These are phyloP conservation scores for Acanthisitta chloris DNA, from an alignment of 2,113 vertebrate species.

Conservation along the genomic window DNA sequence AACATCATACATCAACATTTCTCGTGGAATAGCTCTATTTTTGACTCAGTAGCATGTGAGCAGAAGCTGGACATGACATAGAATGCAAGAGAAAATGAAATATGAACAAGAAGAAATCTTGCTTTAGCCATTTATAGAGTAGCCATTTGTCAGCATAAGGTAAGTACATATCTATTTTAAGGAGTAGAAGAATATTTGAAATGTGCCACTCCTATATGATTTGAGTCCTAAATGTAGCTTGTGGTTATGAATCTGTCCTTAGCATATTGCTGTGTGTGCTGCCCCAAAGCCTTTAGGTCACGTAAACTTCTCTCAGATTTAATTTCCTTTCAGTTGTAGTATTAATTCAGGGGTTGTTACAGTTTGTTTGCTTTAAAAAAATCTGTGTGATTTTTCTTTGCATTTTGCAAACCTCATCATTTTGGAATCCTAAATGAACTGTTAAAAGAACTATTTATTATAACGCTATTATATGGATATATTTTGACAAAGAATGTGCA, in stretches of 20 bases:
- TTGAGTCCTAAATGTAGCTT: constrained; percentile 24
- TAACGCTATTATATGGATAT: not conserved
- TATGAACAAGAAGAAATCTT: not conserved
- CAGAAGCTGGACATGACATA: constrained; percentile 32
- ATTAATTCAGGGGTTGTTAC: not conserved
- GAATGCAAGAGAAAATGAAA: not conserved
- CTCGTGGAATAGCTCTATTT: constrained; percentile 20
- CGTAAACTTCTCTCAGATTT: not conserved
- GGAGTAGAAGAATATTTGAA: constrained; percentile 3
- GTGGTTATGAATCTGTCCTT: not conserved
- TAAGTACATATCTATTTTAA: constrained; percentile 12
- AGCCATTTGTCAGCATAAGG: not conserved
- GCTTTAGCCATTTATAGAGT: not conserved
- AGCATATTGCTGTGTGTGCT: not conserved
- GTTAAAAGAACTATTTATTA: constrained; percentile 52
- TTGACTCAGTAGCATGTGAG: constrained; percentile 27
- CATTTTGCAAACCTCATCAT: constrained; percentile 40
- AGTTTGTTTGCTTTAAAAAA: constrained; percentile 33
- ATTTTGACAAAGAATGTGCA: constrained; percentile 24
- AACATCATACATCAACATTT: not conserved
- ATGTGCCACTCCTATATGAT: constrained; percentile 1
- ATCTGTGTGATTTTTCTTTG: constrained; percentile 1
- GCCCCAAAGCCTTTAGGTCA: constrained; percentile 5
- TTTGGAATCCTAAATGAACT: constrained; percentile 39
- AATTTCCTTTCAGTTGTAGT: not conserved